phyloP scores from a whole-genome alignment of 2,888 invertebrate genomes.

The Drosophila mettleri region DNA sequence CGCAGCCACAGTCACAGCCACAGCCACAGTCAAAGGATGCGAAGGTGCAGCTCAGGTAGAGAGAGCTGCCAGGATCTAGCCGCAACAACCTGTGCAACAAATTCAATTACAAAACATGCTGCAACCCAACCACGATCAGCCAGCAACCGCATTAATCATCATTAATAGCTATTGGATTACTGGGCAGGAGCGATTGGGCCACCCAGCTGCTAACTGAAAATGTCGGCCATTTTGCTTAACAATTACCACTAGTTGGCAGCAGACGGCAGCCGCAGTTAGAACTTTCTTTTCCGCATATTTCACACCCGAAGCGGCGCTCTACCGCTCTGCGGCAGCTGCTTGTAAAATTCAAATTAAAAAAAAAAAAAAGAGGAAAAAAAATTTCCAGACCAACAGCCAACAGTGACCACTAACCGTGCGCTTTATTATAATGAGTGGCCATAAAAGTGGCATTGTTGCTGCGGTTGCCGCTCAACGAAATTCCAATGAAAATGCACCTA shows the following conservation, averaged over 20 bases:
- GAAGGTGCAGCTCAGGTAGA: conserved; percentile 60
- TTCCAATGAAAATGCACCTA: conserved; percentile 78
- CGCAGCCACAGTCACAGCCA: too few species aligned
- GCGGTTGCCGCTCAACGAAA: conserved; percentile 59
- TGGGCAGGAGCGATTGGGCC: conserved; percentile 43
- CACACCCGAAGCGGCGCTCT: conserved; percentile 73
- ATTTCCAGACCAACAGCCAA: conserved; percentile 15
- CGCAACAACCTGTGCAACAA: conserved; percentile 43
- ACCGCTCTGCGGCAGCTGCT: conserved; percentile 37
- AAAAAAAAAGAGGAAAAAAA: conserved; percentile 17
- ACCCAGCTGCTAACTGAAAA: conserved; percentile 47
- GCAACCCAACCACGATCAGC: conserved; percentile 60
- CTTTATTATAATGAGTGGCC: conserved; percentile 82
- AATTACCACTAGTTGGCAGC: conserved; percentile 3
- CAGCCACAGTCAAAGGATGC: conserved; percentile 26
- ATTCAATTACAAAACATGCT: conserved; percentile 75
- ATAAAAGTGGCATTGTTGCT: conserved; percentile 74
- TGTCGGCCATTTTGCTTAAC: conserved; percentile 36
- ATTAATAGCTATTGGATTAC: conserved; percentile 75
- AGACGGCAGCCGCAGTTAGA: conserved; percentile 30
- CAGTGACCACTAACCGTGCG: conserved; percentile 78
- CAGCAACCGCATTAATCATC: conserved; percentile 71
- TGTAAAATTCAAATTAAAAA: conserved; percentile 78
- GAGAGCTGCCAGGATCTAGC: conserved; percentile 41
- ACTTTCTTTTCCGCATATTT: conserved; percentile 65